A percentile compares a stretch with the other conserved stretches of the same genome.
Evolutionary conservation across 2,797 vertebrate species (phyloP).

Genomic region (Peromyscus attwateri): DNA sequence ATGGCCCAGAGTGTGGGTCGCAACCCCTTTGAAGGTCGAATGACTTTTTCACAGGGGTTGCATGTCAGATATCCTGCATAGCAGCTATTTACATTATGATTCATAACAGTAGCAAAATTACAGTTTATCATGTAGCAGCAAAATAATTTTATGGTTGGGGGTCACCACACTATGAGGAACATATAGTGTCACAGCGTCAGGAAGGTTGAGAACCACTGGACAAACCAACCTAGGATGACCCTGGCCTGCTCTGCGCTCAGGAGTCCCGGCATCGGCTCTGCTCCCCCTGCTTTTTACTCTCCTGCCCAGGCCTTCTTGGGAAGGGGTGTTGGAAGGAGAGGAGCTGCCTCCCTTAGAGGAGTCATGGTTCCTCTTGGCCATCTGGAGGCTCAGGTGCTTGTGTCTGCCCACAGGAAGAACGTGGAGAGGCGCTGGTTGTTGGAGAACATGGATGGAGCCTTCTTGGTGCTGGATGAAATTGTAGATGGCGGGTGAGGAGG

Average conservation of each 20-base stretch:
- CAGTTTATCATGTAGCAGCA: neutral
- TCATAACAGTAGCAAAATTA: neutral
- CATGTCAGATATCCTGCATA: neutral
- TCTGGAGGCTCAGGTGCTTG: neutral
- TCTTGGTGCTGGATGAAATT: constrained; percentile 95
- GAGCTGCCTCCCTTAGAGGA: neutral
- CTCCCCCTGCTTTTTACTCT: neutral
- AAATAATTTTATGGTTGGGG: neutral
- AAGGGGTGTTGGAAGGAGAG: neutral
- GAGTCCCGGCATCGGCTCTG: neutral
- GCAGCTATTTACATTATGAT: neutral
- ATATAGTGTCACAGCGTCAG: neutral
- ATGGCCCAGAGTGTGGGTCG: neutral
- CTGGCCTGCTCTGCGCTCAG: neutral
- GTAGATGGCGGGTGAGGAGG: constrained; percentile 91
- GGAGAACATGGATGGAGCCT: constrained; percentile 95
- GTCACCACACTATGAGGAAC: neutral
- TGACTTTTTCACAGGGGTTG: neutral
- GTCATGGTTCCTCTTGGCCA: neutral
- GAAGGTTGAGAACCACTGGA: neutral
- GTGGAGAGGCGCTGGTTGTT: constrained; percentile 94
- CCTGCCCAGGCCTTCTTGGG: neutral
- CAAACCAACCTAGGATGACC: neutral
- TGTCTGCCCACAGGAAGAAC: constrained; percentile 90
- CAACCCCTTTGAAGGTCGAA: neutral